These are phyloP conservation scores for Lithophane ornitopus DNA, from an alignment of 2,888 invertebrate genomes.

Conservation along the genomic window DNA sequence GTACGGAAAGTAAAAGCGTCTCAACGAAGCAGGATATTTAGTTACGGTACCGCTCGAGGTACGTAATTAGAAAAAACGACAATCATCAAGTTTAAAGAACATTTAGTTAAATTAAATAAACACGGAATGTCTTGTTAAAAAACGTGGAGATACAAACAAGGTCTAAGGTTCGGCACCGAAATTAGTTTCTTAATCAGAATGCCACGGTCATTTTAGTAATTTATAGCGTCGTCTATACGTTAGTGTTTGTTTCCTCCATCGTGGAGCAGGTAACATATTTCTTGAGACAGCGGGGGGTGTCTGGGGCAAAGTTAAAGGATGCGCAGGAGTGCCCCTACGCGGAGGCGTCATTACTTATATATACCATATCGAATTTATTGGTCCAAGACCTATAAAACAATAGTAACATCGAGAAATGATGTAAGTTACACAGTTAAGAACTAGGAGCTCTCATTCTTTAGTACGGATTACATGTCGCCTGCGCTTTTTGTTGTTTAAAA, in stretches of 20 bases:
- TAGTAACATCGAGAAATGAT: slow-evolving; percentile 35
- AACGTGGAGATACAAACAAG: slow-evolving; percentile 71
- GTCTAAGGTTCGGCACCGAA: slow-evolving; percentile 75
- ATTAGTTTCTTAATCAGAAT: slow-evolving; percentile 87
- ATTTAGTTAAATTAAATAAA: slow-evolving; percentile 66
- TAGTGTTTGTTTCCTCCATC: slow-evolving; percentile 85
- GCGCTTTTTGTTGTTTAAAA: neutral
- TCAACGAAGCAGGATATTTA: slow-evolving; percentile 23
- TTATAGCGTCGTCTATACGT: slow-evolving; percentile 84
- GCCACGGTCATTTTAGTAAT: slow-evolving; percentile 83
- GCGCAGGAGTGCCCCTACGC: slow-evolving; percentile 71
- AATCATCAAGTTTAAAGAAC: slow-evolving; percentile 46
- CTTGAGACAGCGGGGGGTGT: slow-evolving; percentile 85
- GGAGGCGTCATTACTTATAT: slow-evolving; percentile 59
- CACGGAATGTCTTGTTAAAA: slow-evolving; percentile 66
- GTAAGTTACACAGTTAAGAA: neutral
- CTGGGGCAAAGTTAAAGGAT: slow-evolving; percentile 78
- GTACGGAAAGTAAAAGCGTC: slow-evolving; percentile 46
- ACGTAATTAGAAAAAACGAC: slow-evolving; percentile 44
- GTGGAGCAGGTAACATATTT: slow-evolving; percentile 86
- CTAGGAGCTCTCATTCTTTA: slow-evolving; percentile 6
- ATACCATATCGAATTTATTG: slow-evolving; percentile 68
- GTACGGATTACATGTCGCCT: neutral
- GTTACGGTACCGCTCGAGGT: slow-evolving; percentile 19
- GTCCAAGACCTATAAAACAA: slow-evolving; percentile 61